Evolutionary conservation across 2,797 vertebrate species (phyloP).

Genomic region (Anguilla marmorata): DNA sequence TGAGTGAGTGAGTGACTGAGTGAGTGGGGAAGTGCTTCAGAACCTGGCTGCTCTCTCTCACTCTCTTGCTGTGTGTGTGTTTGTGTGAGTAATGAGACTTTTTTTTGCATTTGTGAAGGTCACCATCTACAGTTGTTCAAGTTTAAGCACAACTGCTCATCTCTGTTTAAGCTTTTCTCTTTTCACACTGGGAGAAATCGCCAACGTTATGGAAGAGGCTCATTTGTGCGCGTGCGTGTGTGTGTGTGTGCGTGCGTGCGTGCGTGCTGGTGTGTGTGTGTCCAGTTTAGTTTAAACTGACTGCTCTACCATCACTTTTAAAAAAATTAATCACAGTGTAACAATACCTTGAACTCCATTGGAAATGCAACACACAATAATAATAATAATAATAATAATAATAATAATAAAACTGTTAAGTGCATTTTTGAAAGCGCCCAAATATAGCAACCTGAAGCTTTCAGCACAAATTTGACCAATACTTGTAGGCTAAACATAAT

Average conservation of each 20-base stretch:
- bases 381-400: no score
- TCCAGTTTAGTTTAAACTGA: background rate
- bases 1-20: background rate
- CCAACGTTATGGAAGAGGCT: background rate
- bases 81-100: background rate
- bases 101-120: background rate
- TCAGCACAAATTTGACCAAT: no score
- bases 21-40: background rate
- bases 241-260: background rate
- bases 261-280: background rate
- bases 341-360: no score
- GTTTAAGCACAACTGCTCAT: background rate
- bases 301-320: no score
- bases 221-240: slow-evolving; percentile 30
- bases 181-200: slow-evolving; percentile 1
- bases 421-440: no score
- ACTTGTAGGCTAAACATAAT: no score
- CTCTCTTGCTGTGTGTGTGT: background rate
- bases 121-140: background rate
- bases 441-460: no score
- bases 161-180: background rate
- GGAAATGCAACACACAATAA: no score
- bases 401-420: no score
- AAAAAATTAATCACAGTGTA: no score
- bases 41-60: background rate